These are phyloP conservation scores for Mormyrus proboscirostris DNA, from an alignment of 2,797 vertebrate species.

Conservation along the genomic window DNA sequence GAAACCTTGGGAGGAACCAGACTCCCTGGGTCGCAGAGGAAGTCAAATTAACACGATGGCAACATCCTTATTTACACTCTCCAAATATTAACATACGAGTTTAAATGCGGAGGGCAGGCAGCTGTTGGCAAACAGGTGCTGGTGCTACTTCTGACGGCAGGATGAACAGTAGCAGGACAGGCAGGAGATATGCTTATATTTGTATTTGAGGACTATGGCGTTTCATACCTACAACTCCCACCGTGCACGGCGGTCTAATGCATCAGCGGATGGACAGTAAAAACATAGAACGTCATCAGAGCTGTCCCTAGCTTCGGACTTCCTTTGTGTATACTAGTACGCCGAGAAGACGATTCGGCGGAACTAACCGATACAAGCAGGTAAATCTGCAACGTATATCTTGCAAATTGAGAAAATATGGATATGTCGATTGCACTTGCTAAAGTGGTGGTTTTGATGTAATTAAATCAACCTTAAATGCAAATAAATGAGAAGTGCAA, in stretches of 20 bases:
- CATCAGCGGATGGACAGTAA: not conserved
- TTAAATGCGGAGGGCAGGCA: not conserved
- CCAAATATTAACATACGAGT: not conserved
- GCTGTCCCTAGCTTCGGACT: conserved; percentile 13
- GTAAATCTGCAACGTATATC: not conserved
- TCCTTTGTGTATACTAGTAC: conserved; percentile 51
- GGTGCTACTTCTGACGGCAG: not conserved
- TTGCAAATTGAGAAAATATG: not conserved
- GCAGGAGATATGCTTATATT: not conserved
- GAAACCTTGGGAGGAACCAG: not conserved
- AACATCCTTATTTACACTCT: not conserved
- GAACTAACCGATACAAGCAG: conserved; percentile 40
- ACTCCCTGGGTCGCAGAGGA: not conserved
- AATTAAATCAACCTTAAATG: not conserved
- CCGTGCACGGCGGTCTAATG: conserved; percentile 4
- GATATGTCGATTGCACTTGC: not conserved
- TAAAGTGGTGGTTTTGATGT: not conserved
- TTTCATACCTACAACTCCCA: conserved; percentile 49
- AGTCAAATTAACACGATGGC: not conserved
- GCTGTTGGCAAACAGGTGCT: not conserved
- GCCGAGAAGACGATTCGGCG: conserved; percentile 44
- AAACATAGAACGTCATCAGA: conserved; percentile 44
- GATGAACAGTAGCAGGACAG: not conserved
- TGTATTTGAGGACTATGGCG: not conserved
- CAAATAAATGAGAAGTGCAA: not conserved